These are phyloP conservation scores for Larimichthys crocea DNA, from an alignment of 2,113 vertebrate genomes.

Conservation along the genomic window DNA sequence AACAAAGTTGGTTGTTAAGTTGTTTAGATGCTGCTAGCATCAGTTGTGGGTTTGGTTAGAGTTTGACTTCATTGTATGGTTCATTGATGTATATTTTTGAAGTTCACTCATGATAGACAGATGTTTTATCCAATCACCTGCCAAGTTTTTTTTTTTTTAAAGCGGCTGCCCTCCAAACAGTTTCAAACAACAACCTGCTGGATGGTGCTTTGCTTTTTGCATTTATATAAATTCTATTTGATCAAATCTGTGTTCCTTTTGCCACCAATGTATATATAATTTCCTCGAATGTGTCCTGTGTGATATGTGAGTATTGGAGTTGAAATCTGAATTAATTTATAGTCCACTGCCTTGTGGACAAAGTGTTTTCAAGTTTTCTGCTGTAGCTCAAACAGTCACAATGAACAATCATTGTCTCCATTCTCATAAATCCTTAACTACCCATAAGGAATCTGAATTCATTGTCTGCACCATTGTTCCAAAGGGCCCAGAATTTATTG, in stretches of 20 bases:
- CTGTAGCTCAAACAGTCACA: constrained; percentile 7
- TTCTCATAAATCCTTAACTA: constrained; percentile 48
- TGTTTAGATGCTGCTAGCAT: too few relatives aligned
- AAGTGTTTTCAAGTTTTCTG: not conserved
- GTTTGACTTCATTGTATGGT: too few relatives aligned
- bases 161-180: too few relatives aligned
- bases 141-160: too few relatives aligned
- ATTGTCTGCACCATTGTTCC: constrained; percentile 41
- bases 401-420: constrained; percentile 21
- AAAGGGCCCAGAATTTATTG: constrained; percentile 52
- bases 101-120: too few relatives aligned
- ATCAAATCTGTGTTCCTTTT: not conserved
- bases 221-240: not conserved
- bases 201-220: too few relatives aligned
- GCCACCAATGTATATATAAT: not conserved
- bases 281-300: too few relatives aligned
- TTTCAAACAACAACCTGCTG: too few relatives aligned
- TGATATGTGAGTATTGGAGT: not conserved
- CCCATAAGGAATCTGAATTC: constrained; percentile 42
- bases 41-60: too few relatives aligned
- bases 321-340: not conserved
- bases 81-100: too few relatives aligned
- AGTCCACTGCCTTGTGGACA: not conserved
- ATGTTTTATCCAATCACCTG: too few relatives aligned
- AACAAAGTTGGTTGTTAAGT: too few relatives aligned